Base-by-base conservation (phyloP, 2,113 vertebrate species). In the Elachura formosa region DNA sequence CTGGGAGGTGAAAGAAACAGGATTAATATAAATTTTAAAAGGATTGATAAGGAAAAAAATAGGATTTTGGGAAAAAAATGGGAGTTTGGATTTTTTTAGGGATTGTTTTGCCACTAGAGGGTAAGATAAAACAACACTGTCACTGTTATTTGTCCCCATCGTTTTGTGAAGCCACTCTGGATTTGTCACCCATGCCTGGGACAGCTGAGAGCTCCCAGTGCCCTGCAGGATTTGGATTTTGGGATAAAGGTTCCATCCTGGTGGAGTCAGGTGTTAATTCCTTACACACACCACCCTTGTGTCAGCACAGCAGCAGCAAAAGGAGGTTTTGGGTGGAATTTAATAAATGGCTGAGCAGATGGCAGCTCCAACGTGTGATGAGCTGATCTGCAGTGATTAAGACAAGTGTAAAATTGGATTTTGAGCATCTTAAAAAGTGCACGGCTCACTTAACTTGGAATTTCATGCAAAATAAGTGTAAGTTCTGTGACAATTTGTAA, bases 351-450 rank as follows among this genome's bases (percentile, higher is more conserved):
- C 26, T 55, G 92, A 95, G 85, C 94, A 96, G 94, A 92, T 96
- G 96, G 96, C 40, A 11, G 79, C 89, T 76, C 67, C 79, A 71
- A 40, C 28, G 9, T 55, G 85, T 6, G 85, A 80, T 45, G 82
- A 90, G 17, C 85, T 86, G 94, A 94, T 86, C 52, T 59, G 72
- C 55, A 63, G 90, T 80, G 90, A 96, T 96, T 62, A 93, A 93
- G 90, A 88, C 94, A 95, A 95, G 75, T 93, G 95, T 93, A 93
- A 96, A 96, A 96, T 91, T 94, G 90, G 92, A 91, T 95, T 96
- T 69, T 56, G 74, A 69, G 74, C 84, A 2, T 56, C 74, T 85
- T 66, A 25, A 59, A 36, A 63, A 94, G 78, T 6, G 36, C 67
- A 26, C 5, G 21, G 58, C 74, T 93, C 51, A 0, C 64, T 90